Evolutionary conservation across 2,888 invertebrate species (phyloP), one percentile per base, ranked within the genome.

Genomic region (Drosophila melanosoma): DNA sequence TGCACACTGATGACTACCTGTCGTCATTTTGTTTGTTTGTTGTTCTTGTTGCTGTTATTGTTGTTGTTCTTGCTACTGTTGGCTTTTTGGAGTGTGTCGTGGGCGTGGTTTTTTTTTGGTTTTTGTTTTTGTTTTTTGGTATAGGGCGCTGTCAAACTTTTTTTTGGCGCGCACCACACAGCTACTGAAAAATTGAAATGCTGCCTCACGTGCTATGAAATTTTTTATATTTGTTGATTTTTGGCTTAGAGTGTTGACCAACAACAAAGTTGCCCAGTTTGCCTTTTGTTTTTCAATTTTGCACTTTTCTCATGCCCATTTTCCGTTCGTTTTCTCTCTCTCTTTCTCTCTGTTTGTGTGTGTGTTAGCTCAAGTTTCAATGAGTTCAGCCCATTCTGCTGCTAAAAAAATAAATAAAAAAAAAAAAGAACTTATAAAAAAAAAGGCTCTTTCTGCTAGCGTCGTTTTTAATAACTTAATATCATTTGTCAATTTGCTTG

Each of bases 211-310:
- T 87, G 79, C 87, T 78, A 58, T 45, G 62, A 76, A 81, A 82
- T 83, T 85, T 85, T 85, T 87, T 87, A 83, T 82, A 82, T 86
- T 85, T 87, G 87, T 89, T 87, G 89, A 87, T 87, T 87, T 87
- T 88, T 89, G 89, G 87, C 89, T 87, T 87, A 87, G 87, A 88
- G 87, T 87, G 89, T 87, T 87, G 89, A 87, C 87, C 89, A 84
- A 87, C 86, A 86, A 89, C 79, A 85, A 84, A 87, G 85, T 87
- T 83, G 49, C 69, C 71, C 71, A 72, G 56, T 56, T 76, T 84
- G 76, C 76, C 85, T 82, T 84, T 85, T 87, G 82, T 85, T 85
- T 85, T 85, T 87, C 87, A 87, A 87, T 85, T 84, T 79, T 74
- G 45, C 67, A 76, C 68, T 54, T 67, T 79, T 79, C 58, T 62